phyloP scores from a whole-genome alignment of 2,113 vertebrate species.

The Lynx canadensis region DNA sequence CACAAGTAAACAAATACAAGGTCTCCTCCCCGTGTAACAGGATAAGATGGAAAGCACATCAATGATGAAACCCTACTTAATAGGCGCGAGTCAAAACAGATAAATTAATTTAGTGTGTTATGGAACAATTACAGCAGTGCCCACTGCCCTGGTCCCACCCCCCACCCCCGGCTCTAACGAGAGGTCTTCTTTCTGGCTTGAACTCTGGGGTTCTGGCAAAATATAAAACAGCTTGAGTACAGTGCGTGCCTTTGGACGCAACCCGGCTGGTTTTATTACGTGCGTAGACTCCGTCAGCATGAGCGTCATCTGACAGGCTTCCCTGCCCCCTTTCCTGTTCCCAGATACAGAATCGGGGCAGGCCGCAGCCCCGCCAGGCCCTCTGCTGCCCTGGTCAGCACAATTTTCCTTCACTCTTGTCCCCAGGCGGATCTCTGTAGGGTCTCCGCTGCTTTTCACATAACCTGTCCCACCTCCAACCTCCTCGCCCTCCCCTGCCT shows the following conservation, averaged over 20 bases:
- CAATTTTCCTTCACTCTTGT: accelerated
- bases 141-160: not conserved
- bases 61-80: slow-evolving; percentile 79
- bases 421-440: not conserved
- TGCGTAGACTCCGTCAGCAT: not conserved
- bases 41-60: slow-evolving; percentile 84
- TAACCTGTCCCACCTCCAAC: not conserved
- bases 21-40: slow-evolving; percentile 66
- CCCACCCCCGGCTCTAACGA: not conserved
- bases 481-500: not conserved
- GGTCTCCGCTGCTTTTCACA: not conserved
- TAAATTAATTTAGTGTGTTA: slow-evolving; percentile 83
- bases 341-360: not conserved
- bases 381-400: accelerated
- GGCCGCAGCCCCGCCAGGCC: too few relatives aligned
- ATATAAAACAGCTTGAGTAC: slow-evolving; percentile 27
- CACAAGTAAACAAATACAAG: slow-evolving; percentile 48
- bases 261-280: not conserved
- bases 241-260: not conserved
- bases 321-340: not conserved
- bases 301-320: not conserved
- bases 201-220: slow-evolving; percentile 42
- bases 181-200: slow-evolving; percentile 36
- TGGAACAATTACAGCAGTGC: slow-evolving; percentile 81
- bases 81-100: slow-evolving; percentile 81